Percentiles rank a stretch among this genome's conserved stretches.
Conservation (phyloP, 1,140 invertebrate species). For the Acromyrmex charruanus region DNA sequence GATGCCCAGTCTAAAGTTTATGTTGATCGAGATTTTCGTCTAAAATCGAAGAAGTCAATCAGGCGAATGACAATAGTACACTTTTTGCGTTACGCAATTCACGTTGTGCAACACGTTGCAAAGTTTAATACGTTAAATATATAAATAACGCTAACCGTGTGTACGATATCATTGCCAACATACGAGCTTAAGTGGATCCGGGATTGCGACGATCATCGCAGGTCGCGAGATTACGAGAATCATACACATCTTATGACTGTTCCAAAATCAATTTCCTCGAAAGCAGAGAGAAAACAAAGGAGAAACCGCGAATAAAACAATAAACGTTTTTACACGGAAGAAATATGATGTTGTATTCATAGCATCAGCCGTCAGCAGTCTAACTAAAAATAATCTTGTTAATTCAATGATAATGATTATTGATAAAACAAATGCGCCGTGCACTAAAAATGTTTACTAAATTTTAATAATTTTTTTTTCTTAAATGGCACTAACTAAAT, state of each 20-base stretch:
- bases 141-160: constrained; percentile 54
- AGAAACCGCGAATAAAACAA: neutral
- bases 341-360: too few species aligned
- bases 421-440: too few species aligned
- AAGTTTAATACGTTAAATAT: constrained; percentile 51
- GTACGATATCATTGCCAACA: constrained; percentile 41
- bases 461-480: too few species aligned
- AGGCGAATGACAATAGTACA: neutral
- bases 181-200: neutral
- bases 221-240: neutral
- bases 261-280: neutral
- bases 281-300: neutral
- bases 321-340: neutral
- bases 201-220: neutral
- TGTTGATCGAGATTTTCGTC: too few species aligned
- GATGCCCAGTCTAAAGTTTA: too few species aligned
- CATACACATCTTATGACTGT: neutral
- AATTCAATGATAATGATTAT: too few species aligned
- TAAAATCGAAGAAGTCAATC: neutral
- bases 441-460: too few species aligned
- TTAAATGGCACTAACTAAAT: too few species aligned
- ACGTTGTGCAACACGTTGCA: constrained; percentile 12
- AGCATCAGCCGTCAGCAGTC: too few species aligned
- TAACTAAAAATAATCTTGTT: too few species aligned
- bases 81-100: constrained; percentile 34